These are phyloP conservation scores for Kryptolebias ocellatus DNA, from an alignment of 2,797 vertebrate genomes.

Conservation along the genomic window DNA sequence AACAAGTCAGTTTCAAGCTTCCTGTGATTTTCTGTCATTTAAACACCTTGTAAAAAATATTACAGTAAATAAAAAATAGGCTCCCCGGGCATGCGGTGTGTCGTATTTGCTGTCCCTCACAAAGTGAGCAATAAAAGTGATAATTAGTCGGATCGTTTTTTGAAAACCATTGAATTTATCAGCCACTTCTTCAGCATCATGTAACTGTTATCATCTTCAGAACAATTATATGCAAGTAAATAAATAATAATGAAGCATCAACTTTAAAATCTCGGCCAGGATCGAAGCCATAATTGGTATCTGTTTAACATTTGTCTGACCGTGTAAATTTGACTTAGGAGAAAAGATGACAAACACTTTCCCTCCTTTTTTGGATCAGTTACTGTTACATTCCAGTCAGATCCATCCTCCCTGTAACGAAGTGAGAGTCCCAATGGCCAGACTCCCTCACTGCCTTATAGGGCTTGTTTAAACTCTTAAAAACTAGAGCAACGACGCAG, in stretches of 20 bases:
- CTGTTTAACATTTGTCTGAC: constrained; percentile 19
- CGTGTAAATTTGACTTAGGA: constrained; percentile 47
- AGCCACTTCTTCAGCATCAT: background rate
- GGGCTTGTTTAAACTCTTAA: constrained; percentile 57
- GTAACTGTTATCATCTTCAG: constrained; percentile 11
- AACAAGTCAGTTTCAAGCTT: constrained; percentile 40
- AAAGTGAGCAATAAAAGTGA: background rate
- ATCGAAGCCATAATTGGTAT: background rate
- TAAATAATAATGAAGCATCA: constrained; percentile 4
- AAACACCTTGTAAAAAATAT: no score
- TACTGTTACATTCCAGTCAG: constrained; percentile 49
- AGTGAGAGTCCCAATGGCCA: constrained; percentile 53
- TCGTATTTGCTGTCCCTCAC: constrained; percentile 18
- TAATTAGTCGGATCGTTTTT: background rate
- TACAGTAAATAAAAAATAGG: constrained; percentile 17
- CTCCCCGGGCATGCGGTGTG: constrained; percentile 9
- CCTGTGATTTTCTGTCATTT: constrained; percentile 48
- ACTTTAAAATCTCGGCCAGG: background rate
- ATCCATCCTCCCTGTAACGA: constrained; percentile 47
- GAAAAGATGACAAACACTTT: constrained; percentile 59
- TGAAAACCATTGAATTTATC: background rate
- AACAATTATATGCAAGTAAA: background rate
- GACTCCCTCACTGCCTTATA: constrained; percentile 60
- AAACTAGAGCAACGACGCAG: constrained; percentile 22
- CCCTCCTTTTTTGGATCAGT: constrained; percentile 76